These are phyloP conservation scores for Macrosiphum euphorbiae DNA, from an alignment of 2,888 invertebrate species.

Conservation along the genomic window DNA sequence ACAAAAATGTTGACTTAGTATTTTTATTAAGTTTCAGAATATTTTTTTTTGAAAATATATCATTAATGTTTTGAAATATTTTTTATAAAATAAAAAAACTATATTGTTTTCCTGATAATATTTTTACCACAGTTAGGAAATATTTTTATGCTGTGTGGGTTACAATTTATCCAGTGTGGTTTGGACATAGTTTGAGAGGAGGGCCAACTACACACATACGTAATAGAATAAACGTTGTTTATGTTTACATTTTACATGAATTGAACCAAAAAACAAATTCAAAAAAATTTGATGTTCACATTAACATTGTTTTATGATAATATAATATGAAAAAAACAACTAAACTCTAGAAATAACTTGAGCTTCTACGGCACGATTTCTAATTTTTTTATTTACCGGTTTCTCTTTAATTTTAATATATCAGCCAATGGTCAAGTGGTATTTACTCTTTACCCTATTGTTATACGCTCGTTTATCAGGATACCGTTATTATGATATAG, in stretches of 20 bases:
- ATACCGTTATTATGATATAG: not conserved
- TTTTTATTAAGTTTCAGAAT: too few relatives aligned
- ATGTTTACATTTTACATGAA: not conserved
- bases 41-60: too few relatives aligned
- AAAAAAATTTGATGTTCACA: not conserved
- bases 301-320: too few relatives aligned
- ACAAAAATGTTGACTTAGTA: too few relatives aligned
- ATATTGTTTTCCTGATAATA: too few relatives aligned
- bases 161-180: not conserved
- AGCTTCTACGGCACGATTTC: not conserved
- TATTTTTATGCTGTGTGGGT: not conserved
- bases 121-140: too few relatives aligned
- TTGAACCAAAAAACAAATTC: not conserved
- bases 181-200: not conserved
- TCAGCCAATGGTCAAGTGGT: not conserved
- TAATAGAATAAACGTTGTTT: not conserved
- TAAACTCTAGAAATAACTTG: not conserved
- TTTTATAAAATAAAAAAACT: too few relatives aligned
- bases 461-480: not conserved
- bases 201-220: not conserved
- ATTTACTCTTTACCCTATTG: not conserved
- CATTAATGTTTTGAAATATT: too few relatives aligned
- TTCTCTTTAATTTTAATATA: not conserved
- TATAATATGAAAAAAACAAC: not conserved
- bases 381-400: not conserved